Base-by-base conservation (phyloP, 1,140 invertebrate genomes). In the Rhyzopertha dominica region DNA sequence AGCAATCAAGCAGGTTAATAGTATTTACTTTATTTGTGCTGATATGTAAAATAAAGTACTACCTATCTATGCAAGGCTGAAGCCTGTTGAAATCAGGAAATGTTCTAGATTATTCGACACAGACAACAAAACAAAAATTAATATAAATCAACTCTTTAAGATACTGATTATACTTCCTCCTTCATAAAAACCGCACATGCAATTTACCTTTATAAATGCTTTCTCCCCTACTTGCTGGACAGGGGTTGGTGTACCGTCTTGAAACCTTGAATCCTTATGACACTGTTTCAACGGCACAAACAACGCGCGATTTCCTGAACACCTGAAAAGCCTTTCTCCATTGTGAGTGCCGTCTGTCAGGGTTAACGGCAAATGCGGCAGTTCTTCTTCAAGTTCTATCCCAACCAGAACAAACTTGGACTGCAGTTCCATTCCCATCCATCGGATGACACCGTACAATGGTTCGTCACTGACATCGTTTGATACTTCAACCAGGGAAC, bases 361-460 rank as follows among this genome's bases (percentile, higher is more conserved):
- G 1, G 76, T 70, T 24, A 74, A 53, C 40, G 69, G 68, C 52
- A 78, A 59, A 46, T 65, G 73, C 34, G 75, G 70, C 49, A 81
- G 78, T 66, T 87, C 81, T 59, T 89, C 80, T 63, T 90, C 87
- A 62, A 87, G 62, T 61, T 79, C 76, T 41, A 80, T 72, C 26
- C 78, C 78, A 4, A 77, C 76, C 20, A 72, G 40, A 9, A 73
- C 57, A 30, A 62, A 63, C 60, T 61, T 1, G 47, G 53, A 4
- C 62, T 58, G 28, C 38, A 40, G 36, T 45, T 67, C 59, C 7
- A 72, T 70, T 4, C 90, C 90, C 61, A 94, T 86, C 90, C 91
- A 95, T 62, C 83, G 78, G 47, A 95, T 84, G 7, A 95, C 82
- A 34, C 90, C 91, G 72, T 84, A 85, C 20, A 77, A 61, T 43